Evolutionary conservation across 2,888 invertebrate genomes (phyloP).

Genomic region (Leuctra nigra): DNA sequence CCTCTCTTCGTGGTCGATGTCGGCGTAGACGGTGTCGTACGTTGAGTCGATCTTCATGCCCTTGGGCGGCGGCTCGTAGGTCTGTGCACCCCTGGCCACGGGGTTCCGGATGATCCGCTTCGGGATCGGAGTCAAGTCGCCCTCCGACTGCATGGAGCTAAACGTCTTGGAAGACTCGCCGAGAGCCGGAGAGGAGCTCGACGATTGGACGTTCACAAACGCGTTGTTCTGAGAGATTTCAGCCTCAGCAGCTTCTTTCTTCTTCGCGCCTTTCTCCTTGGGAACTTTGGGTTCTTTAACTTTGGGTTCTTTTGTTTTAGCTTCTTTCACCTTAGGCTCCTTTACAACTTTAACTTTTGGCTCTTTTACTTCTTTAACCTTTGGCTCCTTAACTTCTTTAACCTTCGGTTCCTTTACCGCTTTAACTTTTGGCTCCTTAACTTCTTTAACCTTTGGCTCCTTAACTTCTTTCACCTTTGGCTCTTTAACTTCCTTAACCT

Average conservation of each 20-base stretch:
- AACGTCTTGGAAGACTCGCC: conserved; percentile 1
- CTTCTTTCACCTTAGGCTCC: neutral
- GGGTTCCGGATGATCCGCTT: neutral
- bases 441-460: conserved; percentile 3
- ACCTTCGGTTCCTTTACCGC: neutral
- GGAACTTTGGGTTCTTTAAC: neutral
- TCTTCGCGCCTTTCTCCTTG: neutral
- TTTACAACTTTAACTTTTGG: neutral
- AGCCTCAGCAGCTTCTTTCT: neutral
- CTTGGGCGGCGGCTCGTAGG: neutral
- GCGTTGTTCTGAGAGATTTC: conserved; percentile 9
- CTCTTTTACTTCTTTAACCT: neutral
- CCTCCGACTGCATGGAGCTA: conserved; percentile 1
- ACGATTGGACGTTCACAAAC: neutral
- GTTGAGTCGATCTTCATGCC: neutral
- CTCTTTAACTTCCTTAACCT: neutral
- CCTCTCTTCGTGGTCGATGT: neutral
- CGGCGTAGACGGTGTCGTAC: neutral
- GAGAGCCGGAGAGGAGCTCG: neutral
- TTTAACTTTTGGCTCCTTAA: neutral
- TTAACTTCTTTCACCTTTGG: neutral
- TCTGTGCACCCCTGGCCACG: neutral
- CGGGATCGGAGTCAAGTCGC: conserved; percentile 3
- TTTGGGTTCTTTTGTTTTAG: neutral
- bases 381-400: conserved; percentile 6